Evolutionary conservation across 2,797 vertebrate species (phyloP).

Genomic region (Anomalospiza imberbis): DNA sequence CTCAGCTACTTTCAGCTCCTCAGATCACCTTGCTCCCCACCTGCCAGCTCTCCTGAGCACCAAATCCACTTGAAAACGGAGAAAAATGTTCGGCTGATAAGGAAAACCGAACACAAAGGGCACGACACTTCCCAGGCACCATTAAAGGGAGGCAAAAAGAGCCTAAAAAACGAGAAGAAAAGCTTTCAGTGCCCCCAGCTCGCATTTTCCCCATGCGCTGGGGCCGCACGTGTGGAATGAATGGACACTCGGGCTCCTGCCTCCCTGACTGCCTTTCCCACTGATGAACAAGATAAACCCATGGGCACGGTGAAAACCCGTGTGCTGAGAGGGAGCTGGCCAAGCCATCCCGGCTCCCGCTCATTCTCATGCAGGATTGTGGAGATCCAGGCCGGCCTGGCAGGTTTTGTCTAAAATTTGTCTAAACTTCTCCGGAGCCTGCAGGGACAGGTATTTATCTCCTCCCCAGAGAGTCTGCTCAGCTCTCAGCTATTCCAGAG

Average conservation of each 20-base stretch:
- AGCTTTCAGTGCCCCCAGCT: background rate
- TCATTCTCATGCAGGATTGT: background rate
- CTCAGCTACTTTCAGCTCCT: background rate
- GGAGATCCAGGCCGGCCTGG: background rate
- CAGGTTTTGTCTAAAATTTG: background rate
- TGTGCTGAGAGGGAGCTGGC: background rate
- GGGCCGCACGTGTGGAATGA: background rate
- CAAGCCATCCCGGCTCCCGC: background rate
- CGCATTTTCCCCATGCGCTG: rapidly evolving
- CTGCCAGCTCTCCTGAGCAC: background rate
- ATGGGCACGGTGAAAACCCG: rapidly evolving
- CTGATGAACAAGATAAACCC: background rate
- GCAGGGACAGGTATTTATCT: background rate
- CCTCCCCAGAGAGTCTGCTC: background rate
- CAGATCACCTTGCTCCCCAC: background rate
- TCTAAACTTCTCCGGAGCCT: background rate
- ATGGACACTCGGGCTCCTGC: background rate
- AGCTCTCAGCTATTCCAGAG: background rate
- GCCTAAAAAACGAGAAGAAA: background rate
- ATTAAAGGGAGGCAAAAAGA: background rate
- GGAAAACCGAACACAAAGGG: background rate
- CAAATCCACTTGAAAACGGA: background rate
- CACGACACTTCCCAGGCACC: background rate
- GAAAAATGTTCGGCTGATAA: background rate
- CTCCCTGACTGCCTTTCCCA: rapidly evolving